These are phyloP conservation scores for Leucoptera coffeella DNA, from an alignment of 2,888 invertebrate genomes.

Conservation along the genomic window DNA sequence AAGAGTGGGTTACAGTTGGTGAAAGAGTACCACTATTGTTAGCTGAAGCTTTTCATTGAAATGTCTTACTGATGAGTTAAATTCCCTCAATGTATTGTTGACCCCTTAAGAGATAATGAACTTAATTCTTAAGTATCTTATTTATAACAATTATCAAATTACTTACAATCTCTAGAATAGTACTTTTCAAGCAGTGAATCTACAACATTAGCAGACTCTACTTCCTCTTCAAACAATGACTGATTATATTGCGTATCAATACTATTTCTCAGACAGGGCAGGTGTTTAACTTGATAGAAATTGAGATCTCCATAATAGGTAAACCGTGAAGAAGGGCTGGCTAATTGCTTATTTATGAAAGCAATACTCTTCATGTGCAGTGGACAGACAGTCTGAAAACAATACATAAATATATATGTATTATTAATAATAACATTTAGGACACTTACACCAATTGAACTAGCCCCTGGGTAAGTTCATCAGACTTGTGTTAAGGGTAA, in stretches of 20 bases:
- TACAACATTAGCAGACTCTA: constrained; percentile 31
- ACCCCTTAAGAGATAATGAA: too few species aligned
- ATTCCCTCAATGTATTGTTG: too few species aligned
- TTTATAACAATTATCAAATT: constrained; percentile 2
- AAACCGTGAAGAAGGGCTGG: constrained; percentile 21
- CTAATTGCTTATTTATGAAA: constrained; percentile 32
- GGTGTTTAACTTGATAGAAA: constrained; percentile 35
- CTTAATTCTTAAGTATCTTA: too few species aligned
- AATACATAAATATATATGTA: constrained; percentile 1
- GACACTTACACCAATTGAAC: too few species aligned
- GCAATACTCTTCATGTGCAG: constrained; percentile 51
- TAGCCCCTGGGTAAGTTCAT: too few species aligned
- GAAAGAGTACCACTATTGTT: too few species aligned
- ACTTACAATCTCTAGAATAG: constrained; percentile 52
- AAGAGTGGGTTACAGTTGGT: too few species aligned
- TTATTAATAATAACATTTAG: neutral
- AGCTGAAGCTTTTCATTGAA: too few species aligned
- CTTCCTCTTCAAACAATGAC: constrained; percentile 36
- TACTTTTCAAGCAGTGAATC: constrained; percentile 51
- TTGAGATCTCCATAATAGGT: constrained; percentile 36
- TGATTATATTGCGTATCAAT: constrained; percentile 50
- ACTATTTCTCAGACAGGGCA: constrained; percentile 37
- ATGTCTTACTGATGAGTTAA: too few species aligned
- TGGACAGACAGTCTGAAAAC: constrained; percentile 41
- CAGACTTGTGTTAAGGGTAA: too few species aligned